Evolutionary conservation across 1,140 invertebrate species (phyloP).

Genomic region (Trichogramma pretiosum): DNA sequence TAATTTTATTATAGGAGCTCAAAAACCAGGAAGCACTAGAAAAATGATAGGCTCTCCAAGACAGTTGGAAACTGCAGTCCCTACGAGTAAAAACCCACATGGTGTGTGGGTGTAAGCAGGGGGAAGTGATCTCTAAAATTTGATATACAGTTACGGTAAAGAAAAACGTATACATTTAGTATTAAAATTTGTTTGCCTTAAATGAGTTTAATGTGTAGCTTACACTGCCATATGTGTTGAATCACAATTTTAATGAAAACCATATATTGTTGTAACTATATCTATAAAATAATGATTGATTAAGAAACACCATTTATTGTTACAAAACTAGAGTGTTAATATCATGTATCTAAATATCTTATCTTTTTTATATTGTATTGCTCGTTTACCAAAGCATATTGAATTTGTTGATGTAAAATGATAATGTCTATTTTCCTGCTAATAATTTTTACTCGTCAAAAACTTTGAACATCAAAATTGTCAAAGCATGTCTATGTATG

Average conservation of each 20-base stretch:
- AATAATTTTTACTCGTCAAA: conserved; percentile 8
- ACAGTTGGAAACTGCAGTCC: conserved; percentile 84
- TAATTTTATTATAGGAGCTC: conserved; percentile 51
- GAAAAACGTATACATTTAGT: conserved; percentile 12
- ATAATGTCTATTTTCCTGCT: conserved; percentile 5
- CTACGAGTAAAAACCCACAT: conserved; percentile 90
- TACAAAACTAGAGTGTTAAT: conserved; percentile 7
- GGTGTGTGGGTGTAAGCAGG: conserved; percentile 82
- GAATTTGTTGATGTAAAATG: conserved; percentile 14
- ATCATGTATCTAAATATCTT: conserved; percentile 13
- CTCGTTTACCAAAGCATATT: conserved; percentile 18
- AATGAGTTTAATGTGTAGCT: conserved; percentile 8
- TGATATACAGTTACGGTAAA: conserved; percentile 15
- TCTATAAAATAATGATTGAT: too few relatives aligned
- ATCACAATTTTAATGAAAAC: conserved; percentile 10
- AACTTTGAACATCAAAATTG: too few relatives aligned
- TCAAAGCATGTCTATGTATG: too few relatives aligned
- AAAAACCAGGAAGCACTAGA: conserved; percentile 75
- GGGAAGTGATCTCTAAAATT: conserved; percentile 19
- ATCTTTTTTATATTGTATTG: conserved; percentile 10
- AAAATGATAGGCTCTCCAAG: conserved; percentile 84
- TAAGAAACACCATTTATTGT: conserved; percentile 6
- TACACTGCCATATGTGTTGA: conserved; percentile 19
- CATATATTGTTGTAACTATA: too few relatives aligned
- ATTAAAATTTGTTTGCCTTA: conserved; percentile 17